Percentiles rank a stretch among this genome's conserved stretches.
Conservation (phyloP, 1,140 invertebrate genomes). For the Temnothorax longispinosus region DNA sequence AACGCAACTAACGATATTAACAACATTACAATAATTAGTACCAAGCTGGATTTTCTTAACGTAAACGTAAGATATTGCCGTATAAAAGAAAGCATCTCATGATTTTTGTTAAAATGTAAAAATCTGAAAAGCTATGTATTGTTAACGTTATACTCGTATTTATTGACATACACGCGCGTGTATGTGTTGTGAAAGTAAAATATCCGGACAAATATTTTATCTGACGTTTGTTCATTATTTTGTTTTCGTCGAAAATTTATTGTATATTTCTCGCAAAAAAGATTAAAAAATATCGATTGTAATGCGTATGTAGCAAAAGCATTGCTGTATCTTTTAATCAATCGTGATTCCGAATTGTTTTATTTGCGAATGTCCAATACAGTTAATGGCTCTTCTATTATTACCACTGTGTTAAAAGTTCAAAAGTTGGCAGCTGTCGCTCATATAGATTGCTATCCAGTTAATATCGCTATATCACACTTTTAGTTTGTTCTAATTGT, state of each 20-base stretch:
- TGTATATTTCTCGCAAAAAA: background rate
- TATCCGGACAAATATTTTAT: background rate
- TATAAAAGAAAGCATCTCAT: background rate
- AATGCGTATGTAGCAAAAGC: background rate
- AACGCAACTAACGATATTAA: background rate
- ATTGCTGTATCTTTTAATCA: background rate
- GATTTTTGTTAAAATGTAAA: background rate
- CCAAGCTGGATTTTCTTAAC: background rate
- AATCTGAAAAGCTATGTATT: background rate
- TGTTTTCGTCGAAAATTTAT: background rate
- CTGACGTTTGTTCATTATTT: background rate
- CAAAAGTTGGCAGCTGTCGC: background rate
- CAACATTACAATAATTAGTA: background rate
- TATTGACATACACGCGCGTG: background rate
- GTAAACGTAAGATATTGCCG: background rate
- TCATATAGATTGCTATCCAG: background rate
- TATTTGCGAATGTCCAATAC: background rate
- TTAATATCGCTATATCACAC: background rate
- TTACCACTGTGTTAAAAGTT: constrained; percentile 15
- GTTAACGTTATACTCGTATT: background rate
- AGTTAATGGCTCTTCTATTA: constrained; percentile 22
- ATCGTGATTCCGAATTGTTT: constrained; percentile 1
- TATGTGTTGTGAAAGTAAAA: background rate
- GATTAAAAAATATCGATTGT: constrained; percentile 5
- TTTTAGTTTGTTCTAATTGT: constrained; percentile 1